Conservation (phyloP, 1,140 invertebrate species). For the Liolophura sinensis region DNA sequence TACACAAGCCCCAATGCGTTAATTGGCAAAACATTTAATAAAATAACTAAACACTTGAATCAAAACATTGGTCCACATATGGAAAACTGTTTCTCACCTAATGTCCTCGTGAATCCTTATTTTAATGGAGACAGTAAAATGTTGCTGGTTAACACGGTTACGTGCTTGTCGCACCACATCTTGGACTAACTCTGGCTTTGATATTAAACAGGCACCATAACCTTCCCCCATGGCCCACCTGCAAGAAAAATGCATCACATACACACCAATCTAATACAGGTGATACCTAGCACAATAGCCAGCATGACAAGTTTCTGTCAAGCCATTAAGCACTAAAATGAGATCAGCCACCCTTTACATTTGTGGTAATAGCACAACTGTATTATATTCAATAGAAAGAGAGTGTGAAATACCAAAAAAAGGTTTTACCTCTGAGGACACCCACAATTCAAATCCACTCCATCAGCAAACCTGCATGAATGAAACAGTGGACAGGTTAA, state of each 20-base stretch:
- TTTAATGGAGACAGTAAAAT: conserved; percentile 91
- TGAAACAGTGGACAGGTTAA: conserved; percentile 16
- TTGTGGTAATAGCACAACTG: no score
- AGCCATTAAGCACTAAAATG: no score
- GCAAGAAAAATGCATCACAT: conserved; percentile 5
- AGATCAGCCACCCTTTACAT: no score
- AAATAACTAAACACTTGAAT: not conserved
- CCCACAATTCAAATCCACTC: conserved; percentile 95
- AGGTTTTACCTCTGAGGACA: conserved; percentile 79
- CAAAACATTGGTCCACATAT: not conserved
- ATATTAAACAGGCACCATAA: conserved; percentile 83
- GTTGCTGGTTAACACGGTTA: conserved; percentile 68
- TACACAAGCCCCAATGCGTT: no score
- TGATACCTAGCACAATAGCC: not conserved
- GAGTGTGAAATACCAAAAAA: conserved; percentile 1
- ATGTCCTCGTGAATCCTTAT: conserved; percentile 73
- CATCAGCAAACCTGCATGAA: conserved; percentile 74
- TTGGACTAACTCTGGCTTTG: conserved; percentile 79
- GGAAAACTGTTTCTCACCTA: conserved; percentile 43
- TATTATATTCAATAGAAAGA: not conserved
- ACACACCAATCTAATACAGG: not conserved
- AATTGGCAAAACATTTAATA: no score
- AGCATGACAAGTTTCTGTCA: no score
- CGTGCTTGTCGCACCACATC: conserved; percentile 79
- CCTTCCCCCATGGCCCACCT: conserved; percentile 89